Evolutionary conservation across 2,888 invertebrate species (phyloP), one percentile per base, ranked within the genome.

Genomic region (Allolobophora icterica): DNA sequence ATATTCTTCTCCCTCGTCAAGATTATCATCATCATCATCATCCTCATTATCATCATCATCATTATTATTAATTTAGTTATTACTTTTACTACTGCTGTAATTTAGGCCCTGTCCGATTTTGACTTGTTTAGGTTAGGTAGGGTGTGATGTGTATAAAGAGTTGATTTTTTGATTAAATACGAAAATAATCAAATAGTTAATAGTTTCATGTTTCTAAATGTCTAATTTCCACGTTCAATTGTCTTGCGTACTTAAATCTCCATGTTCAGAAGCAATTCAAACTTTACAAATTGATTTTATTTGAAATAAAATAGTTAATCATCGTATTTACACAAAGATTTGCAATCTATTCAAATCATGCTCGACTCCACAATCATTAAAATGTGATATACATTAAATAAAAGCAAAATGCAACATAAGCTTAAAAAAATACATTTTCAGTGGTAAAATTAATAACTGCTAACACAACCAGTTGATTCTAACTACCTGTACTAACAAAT

Each of bases 361-460:
- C 8, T 71, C 1, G 11, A 71, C 30, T 71, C n/a, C 13, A 1
- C 30, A 71, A 71, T 71, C 71, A 71, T 8, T n/a, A 13, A 71
- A 71, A n/a, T n/a, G n/a, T 71, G 30, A 71, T 71, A 71, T n/a
- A n/a, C n/a, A 71, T 71, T 71, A 71, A 71, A 71, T 71, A 71
- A 71, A 71, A 2, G 30, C 17, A 71, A n/a, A 71, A 71, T 8
- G 11, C 30, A n/a, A 71, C 15, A 0, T 0, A 71, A 71, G 30
- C 30, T 30, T n/a, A n/a, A n/a, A 71, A 71, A 71, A 0, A 71
- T 13, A 52, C 19, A 52, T 52, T 71, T 71, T 71, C 4, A 71
- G 71, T n/a, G 71, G 6, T 71, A n/a, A 52, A 21, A n/a, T 30
- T 3, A 71, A 71, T 71, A n/a, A 8, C 30, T n/a, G n/a, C 6